Percentiles rank a stretch among this genome's conserved stretches.
These are phyloP conservation scores for Drosophila baimaii DNA, from an alignment of 1,140 invertebrate species.

Conservation along the genomic window DNA sequence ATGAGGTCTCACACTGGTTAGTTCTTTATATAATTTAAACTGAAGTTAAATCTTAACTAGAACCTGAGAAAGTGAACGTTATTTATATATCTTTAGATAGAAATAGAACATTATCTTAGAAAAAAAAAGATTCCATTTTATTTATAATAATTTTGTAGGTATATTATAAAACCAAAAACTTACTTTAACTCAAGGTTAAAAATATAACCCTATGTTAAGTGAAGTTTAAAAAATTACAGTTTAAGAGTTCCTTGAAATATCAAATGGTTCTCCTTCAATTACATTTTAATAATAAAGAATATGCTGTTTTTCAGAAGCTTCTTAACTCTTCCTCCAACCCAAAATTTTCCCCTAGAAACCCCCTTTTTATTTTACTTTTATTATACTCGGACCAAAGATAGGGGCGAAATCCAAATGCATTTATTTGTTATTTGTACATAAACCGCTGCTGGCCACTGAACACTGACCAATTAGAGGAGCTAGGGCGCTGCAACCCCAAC, in stretches of 20 bases:
- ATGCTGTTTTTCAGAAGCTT: background rate
- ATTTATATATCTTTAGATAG: background rate
- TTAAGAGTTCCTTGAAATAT: too few species aligned
- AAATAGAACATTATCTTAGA: too few species aligned
- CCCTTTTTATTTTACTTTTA: constrained; percentile 8
- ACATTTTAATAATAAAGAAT: too few species aligned
- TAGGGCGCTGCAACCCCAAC: constrained; percentile 60
- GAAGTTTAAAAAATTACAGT: too few species aligned
- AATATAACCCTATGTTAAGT: too few species aligned
- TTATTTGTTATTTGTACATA: constrained; percentile 48
- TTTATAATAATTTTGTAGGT: background rate
- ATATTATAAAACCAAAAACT: background rate
- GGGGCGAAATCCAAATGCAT: constrained; percentile 52
- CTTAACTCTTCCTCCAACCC: background rate
- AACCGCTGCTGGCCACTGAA: constrained; percentile 51
- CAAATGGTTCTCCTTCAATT: too few species aligned
- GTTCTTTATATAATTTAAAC: background rate
- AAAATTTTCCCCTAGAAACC: background rate
- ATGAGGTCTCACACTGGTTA: background rate
- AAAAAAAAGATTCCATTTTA: background rate
- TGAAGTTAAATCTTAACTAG: background rate
- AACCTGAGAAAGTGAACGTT: background rate
- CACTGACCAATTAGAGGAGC: constrained; percentile 70
- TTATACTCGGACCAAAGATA: constrained; percentile 31
- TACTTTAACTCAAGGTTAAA: too few species aligned